Conservation (phyloP, 1,140 invertebrate species). For the Atta texana region DNA sequence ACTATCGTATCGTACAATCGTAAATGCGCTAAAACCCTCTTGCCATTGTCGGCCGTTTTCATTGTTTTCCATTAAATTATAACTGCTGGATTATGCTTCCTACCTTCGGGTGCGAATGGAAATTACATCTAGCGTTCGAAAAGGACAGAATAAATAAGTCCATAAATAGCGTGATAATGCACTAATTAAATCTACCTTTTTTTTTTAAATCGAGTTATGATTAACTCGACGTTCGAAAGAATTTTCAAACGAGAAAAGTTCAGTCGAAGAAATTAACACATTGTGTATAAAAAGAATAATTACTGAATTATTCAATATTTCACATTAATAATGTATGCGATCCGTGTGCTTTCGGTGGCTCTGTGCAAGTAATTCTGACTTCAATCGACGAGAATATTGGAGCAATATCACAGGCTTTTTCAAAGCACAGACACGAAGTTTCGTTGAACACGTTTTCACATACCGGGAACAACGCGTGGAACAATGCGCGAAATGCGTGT, state of each 20-base stretch:
- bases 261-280: neutral
- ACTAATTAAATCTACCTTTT: conserved; percentile 15
- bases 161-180: conserved; percentile 35
- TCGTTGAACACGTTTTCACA: conserved; percentile 14
- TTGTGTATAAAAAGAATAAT: conserved; percentile 13
- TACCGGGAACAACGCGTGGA: conserved; percentile 7
- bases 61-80: conserved; percentile 66
- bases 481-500: conserved; percentile 62
- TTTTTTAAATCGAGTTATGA: neutral
- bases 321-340: conserved; percentile 4
- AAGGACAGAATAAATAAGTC: conserved; percentile 44
- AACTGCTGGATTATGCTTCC: conserved; percentile 50
- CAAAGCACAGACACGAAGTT: neutral
- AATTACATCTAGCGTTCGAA: conserved; percentile 45
- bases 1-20: conserved; percentile 55
- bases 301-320: conserved; percentile 24
- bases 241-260: neutral
- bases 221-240: neutral
- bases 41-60: conserved; percentile 50
- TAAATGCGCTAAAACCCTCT: conserved; percentile 55
- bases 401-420: neutral
- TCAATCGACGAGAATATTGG: neutral
- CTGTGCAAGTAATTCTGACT: conserved; percentile 3
- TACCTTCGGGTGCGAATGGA: conserved; percentile 31
- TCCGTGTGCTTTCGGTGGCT: neutral